Conservation (phyloP, 2,888 invertebrate genomes). For the Drosophila longiperda region DNA sequence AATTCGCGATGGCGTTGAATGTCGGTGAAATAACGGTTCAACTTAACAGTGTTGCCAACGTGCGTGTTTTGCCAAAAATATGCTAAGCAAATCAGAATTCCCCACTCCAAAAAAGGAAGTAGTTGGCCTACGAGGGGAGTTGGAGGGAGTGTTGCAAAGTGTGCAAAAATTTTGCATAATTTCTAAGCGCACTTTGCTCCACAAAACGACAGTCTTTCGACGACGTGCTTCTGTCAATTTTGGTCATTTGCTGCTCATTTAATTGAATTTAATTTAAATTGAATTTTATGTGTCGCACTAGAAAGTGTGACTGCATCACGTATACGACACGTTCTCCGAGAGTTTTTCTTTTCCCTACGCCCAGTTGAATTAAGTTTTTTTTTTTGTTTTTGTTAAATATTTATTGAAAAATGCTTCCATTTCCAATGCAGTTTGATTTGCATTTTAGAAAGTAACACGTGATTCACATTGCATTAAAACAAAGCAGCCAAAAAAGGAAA, state of each 20-base stretch:
- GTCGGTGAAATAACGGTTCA: constrained; percentile 69
- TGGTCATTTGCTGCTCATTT: constrained; percentile 50
- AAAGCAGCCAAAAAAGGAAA: constrained; percentile 44
- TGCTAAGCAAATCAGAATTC: constrained; percentile 5
- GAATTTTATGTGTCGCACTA: constrained; percentile 64
- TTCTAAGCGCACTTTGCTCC: constrained; percentile 62
- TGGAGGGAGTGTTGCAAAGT: background rate
- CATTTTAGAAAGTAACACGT: constrained; percentile 76
- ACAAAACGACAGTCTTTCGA: constrained; percentile 59
- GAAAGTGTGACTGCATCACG: constrained; percentile 67
- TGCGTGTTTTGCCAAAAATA: constrained; percentile 56
- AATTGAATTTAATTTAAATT: constrained; percentile 55
- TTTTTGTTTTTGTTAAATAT: constrained; percentile 22
- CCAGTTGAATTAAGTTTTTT: constrained; percentile 42
- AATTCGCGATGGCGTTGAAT: constrained; percentile 65
- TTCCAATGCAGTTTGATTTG: constrained; percentile 72
- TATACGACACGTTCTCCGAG: constrained; percentile 56
- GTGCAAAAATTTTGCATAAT: constrained; percentile 33
- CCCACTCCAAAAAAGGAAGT: constrained; percentile 36
- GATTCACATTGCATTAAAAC: constrained; percentile 65
- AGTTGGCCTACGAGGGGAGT: constrained; percentile 1
- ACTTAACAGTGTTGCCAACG: constrained; percentile 40
- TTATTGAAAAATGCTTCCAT: constrained; percentile 69
- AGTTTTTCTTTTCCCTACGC: constrained; percentile 43
- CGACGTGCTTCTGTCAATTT: constrained; percentile 64